Base-by-base conservation (phyloP, 2,888 invertebrate genomes). In the Dryadula phaetusa region DNA sequence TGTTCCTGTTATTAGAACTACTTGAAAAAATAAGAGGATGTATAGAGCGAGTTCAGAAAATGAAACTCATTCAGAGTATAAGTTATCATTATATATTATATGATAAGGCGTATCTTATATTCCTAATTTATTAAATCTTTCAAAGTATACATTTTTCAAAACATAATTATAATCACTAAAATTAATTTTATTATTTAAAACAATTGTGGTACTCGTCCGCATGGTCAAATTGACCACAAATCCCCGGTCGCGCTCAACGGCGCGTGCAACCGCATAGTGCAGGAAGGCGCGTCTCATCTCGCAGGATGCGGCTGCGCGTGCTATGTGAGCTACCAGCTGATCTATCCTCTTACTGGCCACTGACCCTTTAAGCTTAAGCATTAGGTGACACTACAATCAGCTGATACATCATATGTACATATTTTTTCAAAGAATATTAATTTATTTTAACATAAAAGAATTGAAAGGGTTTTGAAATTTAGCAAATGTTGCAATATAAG, bases 241-340 rank as follows among this genome's bases (percentile, higher is more conserved):
- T 77, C 80, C 85, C 79, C 82, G 81, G 92, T 90, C 79, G 89
- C 87, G 92, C 92, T 92, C 85, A 81, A 75, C 86, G 76, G 90
- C 86, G 92, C 92, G 86, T 92, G 92, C 92, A 92, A 92, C 92
- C 92, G 84, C 90, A 85, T 81, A 74, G 79, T 87, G 88, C 90
- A 92, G 92, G 92, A 92, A 89, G 87, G 86, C 77, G 84, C 90
- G 87, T 92, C 92, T 92, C 92, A 86, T 91, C 92, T 92, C 90
- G 84, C 90, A 90, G 92, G 91, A 92, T 91, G 92, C 91, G 90
- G 90, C 86, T 72, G 75, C 75, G 80, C 84, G 78, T 74, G 77
- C 74, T 72, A 72, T 72, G 76, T 74, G 74, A 74, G 74, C 76
- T 76, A 76, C 75, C 75, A 71, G 73, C 80, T 77, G 74, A 76